These are phyloP conservation scores for Phrynocephalus guinanensis DNA, from an alignment of 2,797 vertebrate genomes.

Conservation along the genomic window DNA sequence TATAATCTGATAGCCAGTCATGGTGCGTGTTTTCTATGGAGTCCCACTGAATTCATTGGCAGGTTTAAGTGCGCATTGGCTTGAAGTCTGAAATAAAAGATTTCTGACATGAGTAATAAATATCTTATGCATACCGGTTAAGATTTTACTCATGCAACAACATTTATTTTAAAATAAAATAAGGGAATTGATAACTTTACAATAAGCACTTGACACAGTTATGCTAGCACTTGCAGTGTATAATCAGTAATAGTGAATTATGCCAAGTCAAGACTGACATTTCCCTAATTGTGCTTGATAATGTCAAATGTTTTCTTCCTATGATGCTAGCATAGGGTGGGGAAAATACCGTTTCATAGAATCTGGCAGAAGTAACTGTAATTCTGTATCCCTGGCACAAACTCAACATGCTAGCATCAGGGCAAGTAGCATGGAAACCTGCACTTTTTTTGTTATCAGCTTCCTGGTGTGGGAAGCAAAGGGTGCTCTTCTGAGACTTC, in stretches of 20 bases:
- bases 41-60: background rate
- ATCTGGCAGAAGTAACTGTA: background rate
- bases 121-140: background rate
- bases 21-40: background rate
- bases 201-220: background rate
- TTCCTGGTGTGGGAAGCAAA: background rate
- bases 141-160: background rate
- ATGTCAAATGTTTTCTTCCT: background rate
- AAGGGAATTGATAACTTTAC: background rate
- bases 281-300: background rate
- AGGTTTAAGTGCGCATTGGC: background rate
- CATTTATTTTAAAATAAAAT: conserved; percentile 1
- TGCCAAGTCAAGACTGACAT: background rate
- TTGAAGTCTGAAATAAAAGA: background rate
- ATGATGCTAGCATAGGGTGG: background rate
- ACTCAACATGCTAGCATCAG: background rate
- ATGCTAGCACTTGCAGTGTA: background rate
- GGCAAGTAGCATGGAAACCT: background rate
- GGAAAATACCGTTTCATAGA: background rate
- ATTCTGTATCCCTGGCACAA: background rate
- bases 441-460: background rate
- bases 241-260: background rate
- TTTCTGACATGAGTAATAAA: background rate
- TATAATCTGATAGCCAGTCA: background rate
- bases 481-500: background rate